Percentiles rank a stretch among this genome's conserved stretches.
phyloP scores from a whole-genome alignment of 2,888 invertebrate species.

The Drosophila tanythrix region DNA sequence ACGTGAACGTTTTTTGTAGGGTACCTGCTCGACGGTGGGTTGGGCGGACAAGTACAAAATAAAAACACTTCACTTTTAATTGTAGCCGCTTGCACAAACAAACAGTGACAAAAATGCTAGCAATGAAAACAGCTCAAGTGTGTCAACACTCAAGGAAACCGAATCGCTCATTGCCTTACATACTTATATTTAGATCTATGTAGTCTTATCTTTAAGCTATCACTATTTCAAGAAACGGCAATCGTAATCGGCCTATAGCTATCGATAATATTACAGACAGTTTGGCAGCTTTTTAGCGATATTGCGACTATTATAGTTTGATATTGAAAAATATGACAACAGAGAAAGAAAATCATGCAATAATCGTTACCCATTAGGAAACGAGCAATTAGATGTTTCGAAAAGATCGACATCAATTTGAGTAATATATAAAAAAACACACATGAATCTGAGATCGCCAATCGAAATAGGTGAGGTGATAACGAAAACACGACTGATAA shows the following conservation, averaged over 20 bases:
- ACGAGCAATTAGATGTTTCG: not conserved
- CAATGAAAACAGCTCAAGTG: constrained; percentile 41
- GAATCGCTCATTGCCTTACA: constrained; percentile 29
- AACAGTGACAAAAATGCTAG: constrained; percentile 6
- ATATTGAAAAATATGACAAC: not conserved
- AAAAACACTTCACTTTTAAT: constrained; percentile 39
- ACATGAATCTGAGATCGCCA: not conserved
- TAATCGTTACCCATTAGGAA: not conserved
- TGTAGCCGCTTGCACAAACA: constrained; percentile 12
- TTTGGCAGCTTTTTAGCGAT: not conserved
- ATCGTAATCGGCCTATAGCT: not conserved
- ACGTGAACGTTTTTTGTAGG: constrained; percentile 17
- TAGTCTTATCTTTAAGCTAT: constrained; percentile 26
- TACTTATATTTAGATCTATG: constrained; percentile 30
- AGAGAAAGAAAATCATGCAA: not conserved
- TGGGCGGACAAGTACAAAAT: not conserved
- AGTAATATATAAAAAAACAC: not conserved
- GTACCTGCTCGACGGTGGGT: constrained; percentile 7
- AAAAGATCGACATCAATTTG: not conserved
- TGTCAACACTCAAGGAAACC: constrained; percentile 53
- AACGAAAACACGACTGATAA: constrained; percentile 10
- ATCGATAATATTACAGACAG: constrained; percentile 3
- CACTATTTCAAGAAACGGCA: constrained; percentile 2
- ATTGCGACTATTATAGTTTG: too few species aligned
- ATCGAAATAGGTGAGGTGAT: not conserved